Percentiles rank a stretch among this genome's conserved stretches.
Conservation (phyloP, 2,113 vertebrate genomes). For the Macheiramphus alcinus region DNA sequence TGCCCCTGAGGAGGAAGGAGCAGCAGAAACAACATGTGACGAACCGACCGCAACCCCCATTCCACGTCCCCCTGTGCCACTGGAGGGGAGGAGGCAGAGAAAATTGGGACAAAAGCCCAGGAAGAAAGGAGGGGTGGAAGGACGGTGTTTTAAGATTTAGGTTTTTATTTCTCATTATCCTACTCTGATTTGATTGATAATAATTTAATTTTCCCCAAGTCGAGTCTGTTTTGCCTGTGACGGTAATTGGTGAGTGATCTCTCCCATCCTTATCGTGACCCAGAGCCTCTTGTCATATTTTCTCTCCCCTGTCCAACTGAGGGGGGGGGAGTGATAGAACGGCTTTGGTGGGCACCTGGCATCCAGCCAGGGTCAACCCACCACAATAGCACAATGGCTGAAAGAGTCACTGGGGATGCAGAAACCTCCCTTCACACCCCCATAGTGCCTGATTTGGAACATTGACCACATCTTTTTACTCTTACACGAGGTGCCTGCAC, state of each 20-base stretch:
- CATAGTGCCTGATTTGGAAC: background rate
- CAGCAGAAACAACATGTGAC: background rate
- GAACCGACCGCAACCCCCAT: background rate
- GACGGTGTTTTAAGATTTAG: background rate
- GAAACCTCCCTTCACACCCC: background rate
- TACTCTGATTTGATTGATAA: background rate
- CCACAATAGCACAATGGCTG: background rate
- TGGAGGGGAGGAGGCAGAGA: background rate
- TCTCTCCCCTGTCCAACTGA: background rate
- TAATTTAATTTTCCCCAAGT: background rate
- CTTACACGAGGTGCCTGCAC: background rate
- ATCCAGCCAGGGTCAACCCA: background rate
- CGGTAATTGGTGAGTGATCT: background rate
- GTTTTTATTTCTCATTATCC: background rate
- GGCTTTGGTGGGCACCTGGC: background rate
- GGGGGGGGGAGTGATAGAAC: background rate
- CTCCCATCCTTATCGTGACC: background rate
- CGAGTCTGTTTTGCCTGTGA: too few species aligned
- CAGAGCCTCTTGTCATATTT: background rate
- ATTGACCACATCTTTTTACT: background rate
- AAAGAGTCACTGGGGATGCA: background rate
- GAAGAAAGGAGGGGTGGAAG: background rate
- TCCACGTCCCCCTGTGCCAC: background rate
- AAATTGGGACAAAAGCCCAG: background rate
- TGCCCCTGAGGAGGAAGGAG: background rate